Conservation (phyloP, 2,797 vertebrate genomes). For the Crocidura indochinensis region DNA sequence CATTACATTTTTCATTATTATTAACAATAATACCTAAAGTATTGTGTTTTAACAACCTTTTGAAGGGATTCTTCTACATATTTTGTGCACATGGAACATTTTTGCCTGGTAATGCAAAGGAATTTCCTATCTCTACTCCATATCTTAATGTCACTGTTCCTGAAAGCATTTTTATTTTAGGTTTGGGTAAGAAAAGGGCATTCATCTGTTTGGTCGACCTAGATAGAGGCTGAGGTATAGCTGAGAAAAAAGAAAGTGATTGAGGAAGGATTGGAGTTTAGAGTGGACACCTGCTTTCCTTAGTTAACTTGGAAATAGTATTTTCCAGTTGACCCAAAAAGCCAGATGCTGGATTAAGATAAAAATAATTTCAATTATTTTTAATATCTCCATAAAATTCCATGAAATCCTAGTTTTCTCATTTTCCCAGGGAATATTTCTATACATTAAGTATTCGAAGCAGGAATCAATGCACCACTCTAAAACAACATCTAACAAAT, state of each 20-base stretch:
- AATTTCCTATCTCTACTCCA: neutral
- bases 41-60: slow-evolving; percentile 35
- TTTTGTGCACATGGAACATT: neutral
- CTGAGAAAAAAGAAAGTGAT: neutral
- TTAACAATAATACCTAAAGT: slow-evolving; percentile 3
- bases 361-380: slow-evolving; percentile 33
- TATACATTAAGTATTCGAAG: slow-evolving; percentile 25
- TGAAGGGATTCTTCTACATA: slow-evolving; percentile 1
- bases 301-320: neutral
- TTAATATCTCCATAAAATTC: slow-evolving; percentile 15
- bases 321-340: slow-evolving; percentile 56
- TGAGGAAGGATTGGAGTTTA: too few species aligned
- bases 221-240: neutral
- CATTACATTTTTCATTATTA: slow-evolving; percentile 43
- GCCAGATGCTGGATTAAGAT: neutral
- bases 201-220: slow-evolving; percentile 7
- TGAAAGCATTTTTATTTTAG: neutral
- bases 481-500: slow-evolving; percentile 18
- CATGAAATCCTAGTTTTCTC: slow-evolving; percentile 53
- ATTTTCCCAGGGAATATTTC: slow-evolving; percentile 66
- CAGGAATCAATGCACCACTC: slow-evolving; percentile 24
- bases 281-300: neutral
- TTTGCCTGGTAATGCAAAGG: neutral
- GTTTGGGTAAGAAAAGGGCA: neutral
- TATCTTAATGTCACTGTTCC: neutral